Percentiles rank a stretch among this genome's conserved stretches.
Conservation (phyloP, 1,140 invertebrate genomes). For the Calliphora vicina region DNA sequence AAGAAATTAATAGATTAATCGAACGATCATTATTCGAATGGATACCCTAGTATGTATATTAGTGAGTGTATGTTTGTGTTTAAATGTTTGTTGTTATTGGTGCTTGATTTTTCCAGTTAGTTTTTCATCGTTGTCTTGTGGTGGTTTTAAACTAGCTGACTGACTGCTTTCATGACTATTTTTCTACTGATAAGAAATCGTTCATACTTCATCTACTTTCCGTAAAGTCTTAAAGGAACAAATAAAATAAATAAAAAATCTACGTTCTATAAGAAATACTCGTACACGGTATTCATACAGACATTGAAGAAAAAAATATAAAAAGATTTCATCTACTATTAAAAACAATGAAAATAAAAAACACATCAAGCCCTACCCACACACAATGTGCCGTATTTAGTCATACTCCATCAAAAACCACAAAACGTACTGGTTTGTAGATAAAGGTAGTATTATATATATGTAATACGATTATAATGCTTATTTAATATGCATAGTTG, state of each 20-base stretch:
- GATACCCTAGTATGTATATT: too few relatives aligned
- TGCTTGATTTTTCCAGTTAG: too few relatives aligned
- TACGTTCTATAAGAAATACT: background rate
- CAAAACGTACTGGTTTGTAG: background rate
- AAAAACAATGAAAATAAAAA: background rate
- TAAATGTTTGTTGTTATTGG: too few relatives aligned
- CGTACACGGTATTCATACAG: background rate
- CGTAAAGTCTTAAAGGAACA: background rate
- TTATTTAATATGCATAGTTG: background rate
- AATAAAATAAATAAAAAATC: background rate
- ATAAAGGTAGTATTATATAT: too few relatives aligned
- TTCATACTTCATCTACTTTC: conserved; percentile 13
- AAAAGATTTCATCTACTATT: conserved; percentile 16
- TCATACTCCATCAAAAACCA: conserved; percentile 5
- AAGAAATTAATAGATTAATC: too few relatives aligned
- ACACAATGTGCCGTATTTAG: background rate
- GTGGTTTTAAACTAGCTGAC: background rate
- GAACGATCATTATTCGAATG: too few relatives aligned
- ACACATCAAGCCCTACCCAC: conserved; percentile 19
- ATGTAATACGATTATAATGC: background rate
- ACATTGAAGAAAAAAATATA: background rate
- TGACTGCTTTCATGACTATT: background rate
- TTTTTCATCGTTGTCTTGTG: background rate
- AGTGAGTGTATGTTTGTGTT: too few relatives aligned
- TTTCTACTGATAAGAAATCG: conserved; percentile 24